These are phyloP conservation scores for Cololabis saira DNA, from an alignment of 2,113 vertebrate genomes.

Conservation along the genomic window DNA sequence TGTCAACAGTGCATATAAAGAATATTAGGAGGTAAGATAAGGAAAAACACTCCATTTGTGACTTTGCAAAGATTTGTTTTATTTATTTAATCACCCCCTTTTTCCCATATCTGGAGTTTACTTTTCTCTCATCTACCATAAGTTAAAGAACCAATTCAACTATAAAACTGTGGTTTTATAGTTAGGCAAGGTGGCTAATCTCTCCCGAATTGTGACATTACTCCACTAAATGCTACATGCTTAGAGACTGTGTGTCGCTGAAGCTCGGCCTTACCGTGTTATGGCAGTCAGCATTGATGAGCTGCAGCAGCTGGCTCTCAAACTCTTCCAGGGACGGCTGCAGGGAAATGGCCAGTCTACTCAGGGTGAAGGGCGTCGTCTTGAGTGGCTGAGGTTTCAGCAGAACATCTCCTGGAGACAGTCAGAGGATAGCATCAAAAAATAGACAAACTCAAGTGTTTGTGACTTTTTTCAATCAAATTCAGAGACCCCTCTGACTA, in stretches of 20 bases:
- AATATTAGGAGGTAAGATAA: background rate
- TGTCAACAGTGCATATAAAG: background rate
- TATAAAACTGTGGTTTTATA: background rate
- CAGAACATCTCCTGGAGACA: slow-evolving; percentile 82
- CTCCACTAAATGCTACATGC: slow-evolving; percentile 7
- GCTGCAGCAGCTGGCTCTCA: slow-evolving; percentile 88
- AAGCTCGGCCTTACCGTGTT: slow-evolving; percentile 81
- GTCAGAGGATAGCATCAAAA: slow-evolving; percentile 5
- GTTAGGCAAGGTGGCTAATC: background rate
- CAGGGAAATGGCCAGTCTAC: slow-evolving; percentile 82
- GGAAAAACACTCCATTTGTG: background rate
- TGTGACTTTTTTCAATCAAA: slow-evolving; percentile 1
- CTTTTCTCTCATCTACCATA: background rate
- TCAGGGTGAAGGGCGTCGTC: slow-evolving; percentile 82
- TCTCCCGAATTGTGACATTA: background rate
- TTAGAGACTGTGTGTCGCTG: slow-evolving; percentile 13
- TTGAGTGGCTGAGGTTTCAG: slow-evolving; percentile 87
- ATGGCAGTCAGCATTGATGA: slow-evolving; percentile 83
- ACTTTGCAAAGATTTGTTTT: no score
- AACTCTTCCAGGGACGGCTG: slow-evolving; percentile 90
- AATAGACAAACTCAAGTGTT: background rate
- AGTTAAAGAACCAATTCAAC: slow-evolving; percentile 3
- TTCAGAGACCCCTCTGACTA: background rate
- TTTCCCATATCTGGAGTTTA: background rate
- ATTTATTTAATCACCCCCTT: no score